Conservation (phyloP, 2,888 invertebrate genomes). For the Scaeva pyrastri region DNA sequence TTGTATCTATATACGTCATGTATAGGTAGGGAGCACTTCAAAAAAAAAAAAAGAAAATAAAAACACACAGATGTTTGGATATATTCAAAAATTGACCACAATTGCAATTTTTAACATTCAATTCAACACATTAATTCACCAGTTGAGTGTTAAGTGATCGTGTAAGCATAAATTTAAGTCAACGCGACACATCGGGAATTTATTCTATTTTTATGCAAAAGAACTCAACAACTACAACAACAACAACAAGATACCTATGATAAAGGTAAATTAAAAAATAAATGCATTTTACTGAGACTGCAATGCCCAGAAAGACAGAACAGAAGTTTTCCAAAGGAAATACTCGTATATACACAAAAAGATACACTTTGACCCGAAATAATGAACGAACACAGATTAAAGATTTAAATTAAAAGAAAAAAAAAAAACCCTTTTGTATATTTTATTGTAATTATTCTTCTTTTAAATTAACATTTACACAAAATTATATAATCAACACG, state of each 20-base stretch:
- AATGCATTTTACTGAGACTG: slow-evolving; percentile 46
- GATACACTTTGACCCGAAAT: slow-evolving; percentile 66
- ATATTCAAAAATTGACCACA: slow-evolving; percentile 56
- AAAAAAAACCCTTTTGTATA: slow-evolving; percentile 9
- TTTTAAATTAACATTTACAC: slow-evolving; percentile 46
- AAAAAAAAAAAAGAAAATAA: not conserved
- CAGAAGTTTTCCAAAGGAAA: not conserved
- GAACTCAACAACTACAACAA: slow-evolving; percentile 17
- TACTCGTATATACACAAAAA: not conserved
- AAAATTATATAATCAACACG: slow-evolving; percentile 68
- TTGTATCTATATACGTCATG: not conserved
- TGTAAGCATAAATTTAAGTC: slow-evolving; percentile 73
- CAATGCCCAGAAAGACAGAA: not conserved
- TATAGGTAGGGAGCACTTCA: not conserved
- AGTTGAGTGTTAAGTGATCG: slow-evolving; percentile 69
- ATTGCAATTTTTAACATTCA: slow-evolving; percentile 65
- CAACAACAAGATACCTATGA: not conserved
- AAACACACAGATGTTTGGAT: slow-evolving; percentile 61
- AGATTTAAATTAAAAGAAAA: no score
- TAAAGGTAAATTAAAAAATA: not conserved
- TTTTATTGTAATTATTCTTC: not conserved
- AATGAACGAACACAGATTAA: not conserved
- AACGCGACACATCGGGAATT: slow-evolving; percentile 41
- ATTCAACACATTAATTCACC: slow-evolving; percentile 72
- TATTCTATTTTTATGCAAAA: slow-evolving; percentile 28